Base-by-base conservation (phyloP, 2,797 vertebrate species). In the Typhlichthys eigenmanni region DNA sequence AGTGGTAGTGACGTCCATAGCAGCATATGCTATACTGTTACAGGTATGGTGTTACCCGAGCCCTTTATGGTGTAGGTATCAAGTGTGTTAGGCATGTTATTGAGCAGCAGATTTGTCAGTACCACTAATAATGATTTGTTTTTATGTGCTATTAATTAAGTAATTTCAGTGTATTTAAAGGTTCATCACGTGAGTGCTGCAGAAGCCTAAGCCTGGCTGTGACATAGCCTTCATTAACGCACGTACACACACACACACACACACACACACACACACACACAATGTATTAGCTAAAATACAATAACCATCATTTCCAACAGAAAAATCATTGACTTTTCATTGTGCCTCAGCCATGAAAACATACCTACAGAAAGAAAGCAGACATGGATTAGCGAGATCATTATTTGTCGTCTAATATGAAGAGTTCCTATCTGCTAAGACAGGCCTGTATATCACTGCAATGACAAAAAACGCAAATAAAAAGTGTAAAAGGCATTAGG, bases 81-180 rank as follows among this genome's bases (percentile, higher is more conserved):
- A 32, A 55, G 80, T 80, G 74, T 76, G 24, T 29, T 29, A 29
- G 24, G 24, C 24, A 29, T 47, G 45, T 68, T 67, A 63, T 74
- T 58, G 67, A 74, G 66, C 75, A 59, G 60, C 58, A 56, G 53
- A 47, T 59, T 64, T 73, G 71, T 69, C 58, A 59, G 57, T 45
- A 55, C 80, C 67, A 47, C 66, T 74, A 71, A 69, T 54, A 60
- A 75, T 77, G 68, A 75, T 75, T 68, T 66, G 65, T 75, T 65
- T 78, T 82, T 70, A 73, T 75, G 60, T 66, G 71, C 66, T 60
- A 70, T 79, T 78, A 82, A 79, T 80, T 63, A 12, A 75, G 59
- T 75, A 53, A 71, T 80, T 78, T 76, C 62, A 50, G 60, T 43
- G 45, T 60, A 57, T 69, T 78, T 81, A 47, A 76, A 38, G 6